phyloP scores from a whole-genome alignment of 2,797 vertebrate species.

The Tragelaphus eurycerus region DNA sequence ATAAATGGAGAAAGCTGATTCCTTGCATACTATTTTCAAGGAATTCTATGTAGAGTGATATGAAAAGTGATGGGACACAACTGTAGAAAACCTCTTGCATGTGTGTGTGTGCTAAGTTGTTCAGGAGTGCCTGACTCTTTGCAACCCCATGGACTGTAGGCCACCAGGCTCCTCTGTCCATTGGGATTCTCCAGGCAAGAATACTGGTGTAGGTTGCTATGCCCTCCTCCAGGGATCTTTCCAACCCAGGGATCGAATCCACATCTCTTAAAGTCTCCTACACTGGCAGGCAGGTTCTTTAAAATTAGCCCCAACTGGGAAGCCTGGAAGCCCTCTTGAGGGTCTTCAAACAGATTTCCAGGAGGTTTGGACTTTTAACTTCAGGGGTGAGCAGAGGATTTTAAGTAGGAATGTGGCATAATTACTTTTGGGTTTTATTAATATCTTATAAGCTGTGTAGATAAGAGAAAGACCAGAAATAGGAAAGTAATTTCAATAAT shows the following conservation, averaged over 20 bases:
- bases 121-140: neutral
- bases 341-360: neutral
- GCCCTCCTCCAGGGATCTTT: neutral
- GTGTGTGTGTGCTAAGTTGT: rapidly evolving
- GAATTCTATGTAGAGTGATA: neutral
- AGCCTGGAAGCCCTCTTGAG: neutral
- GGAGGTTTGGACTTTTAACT: neutral
- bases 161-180: neutral
- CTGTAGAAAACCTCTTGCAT: neutral
- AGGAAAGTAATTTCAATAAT: neutral
- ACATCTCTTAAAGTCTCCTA: neutral
- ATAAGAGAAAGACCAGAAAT: neutral
- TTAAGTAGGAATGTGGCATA: neutral
- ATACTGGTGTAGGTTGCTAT: neutral
- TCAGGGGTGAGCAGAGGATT: neutral
- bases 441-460: neutral
- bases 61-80: neutral
- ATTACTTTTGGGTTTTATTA: neutral
- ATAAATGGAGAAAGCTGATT: neutral
- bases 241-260: neutral
- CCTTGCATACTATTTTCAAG: neutral
- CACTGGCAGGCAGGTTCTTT: neutral
- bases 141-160: neutral
- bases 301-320: neutral
- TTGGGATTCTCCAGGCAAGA: neutral